These are phyloP conservation scores for Fratercula arctica DNA, from an alignment of 2,797 vertebrate species.

Conservation along the genomic window DNA sequence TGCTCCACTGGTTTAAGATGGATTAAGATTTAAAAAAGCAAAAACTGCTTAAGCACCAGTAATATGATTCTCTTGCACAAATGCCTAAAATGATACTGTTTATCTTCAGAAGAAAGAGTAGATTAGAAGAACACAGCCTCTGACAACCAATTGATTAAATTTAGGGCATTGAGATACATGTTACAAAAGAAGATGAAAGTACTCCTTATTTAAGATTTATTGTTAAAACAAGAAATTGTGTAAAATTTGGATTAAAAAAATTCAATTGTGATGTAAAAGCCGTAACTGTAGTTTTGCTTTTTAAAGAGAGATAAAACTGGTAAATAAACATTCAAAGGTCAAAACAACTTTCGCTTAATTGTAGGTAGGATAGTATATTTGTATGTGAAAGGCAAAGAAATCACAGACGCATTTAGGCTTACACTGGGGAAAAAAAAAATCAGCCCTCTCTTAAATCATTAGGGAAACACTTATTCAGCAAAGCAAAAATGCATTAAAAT, in stretches of 20 bases:
- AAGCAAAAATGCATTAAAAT: conserved; percentile 55
- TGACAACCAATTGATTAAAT: conserved; percentile 84
- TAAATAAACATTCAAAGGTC: conserved; percentile 44
- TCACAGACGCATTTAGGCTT: neutral
- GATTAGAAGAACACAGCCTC: conserved; percentile 77
- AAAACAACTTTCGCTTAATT: conserved; percentile 50
- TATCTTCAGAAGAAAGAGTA: conserved; percentile 81
- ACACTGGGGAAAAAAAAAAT: neutral
- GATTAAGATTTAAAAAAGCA: conserved; percentile 85
- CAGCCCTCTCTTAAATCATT: neutral
- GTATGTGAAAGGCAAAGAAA: conserved; percentile 38
- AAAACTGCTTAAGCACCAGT: conserved; percentile 85
- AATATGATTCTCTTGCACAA: conserved; percentile 84
- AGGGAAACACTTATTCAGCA: conserved; percentile 43
- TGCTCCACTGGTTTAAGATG: conserved; percentile 86
- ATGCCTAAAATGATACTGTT: conserved; percentile 84
- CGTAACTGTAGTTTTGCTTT: neutral
- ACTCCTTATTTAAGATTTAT: conserved; percentile 72
- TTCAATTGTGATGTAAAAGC: conserved; percentile 25
- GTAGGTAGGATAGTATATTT: neutral
- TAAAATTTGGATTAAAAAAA: conserved; percentile 68
- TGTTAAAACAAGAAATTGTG: conserved; percentile 80
- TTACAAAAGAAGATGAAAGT: conserved; percentile 77
- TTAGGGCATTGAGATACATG: conserved; percentile 75
- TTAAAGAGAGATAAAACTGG: conserved; percentile 16